phyloP scores from a whole-genome alignment of 2,113 vertebrate species.

The Dasyprocta punctata region DNA sequence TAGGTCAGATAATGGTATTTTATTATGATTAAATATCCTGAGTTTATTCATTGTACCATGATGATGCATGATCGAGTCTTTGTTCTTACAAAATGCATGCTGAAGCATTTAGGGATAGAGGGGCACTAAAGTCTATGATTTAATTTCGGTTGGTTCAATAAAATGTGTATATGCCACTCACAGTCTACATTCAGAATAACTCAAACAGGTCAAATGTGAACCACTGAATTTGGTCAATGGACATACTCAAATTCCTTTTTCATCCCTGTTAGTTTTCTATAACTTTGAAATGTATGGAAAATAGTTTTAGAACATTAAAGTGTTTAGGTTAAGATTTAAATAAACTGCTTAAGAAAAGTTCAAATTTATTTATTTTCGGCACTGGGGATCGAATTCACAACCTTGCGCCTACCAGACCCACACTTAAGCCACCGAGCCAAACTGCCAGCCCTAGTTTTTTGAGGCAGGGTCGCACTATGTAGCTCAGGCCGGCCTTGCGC shows the following conservation, averaged over 20 bases:
- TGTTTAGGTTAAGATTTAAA: background rate
- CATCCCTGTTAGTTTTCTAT: background rate
- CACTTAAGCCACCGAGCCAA: too few species aligned
- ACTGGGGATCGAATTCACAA: too few species aligned
- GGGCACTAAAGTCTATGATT: background rate
- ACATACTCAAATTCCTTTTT: background rate
- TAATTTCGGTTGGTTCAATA: conserved; percentile 7
- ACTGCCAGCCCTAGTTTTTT: too few species aligned
- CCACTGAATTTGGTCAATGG: background rate
- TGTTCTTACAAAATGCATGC: background rate
- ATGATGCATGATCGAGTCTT: background rate
- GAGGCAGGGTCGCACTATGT: too few species aligned
- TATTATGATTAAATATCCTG: background rate
- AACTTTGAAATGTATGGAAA: background rate
- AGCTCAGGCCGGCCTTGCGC: too few species aligned
- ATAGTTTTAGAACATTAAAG: background rate
- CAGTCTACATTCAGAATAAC: background rate
- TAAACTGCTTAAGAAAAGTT: background rate
- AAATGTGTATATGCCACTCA: background rate
- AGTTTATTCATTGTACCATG: background rate
- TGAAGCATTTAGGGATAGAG: background rate
- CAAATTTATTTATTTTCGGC: too few species aligned
- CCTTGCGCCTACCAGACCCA: too few species aligned
- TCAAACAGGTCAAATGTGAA: background rate
- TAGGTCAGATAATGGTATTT: background rate